These are phyloP conservation scores for Grapholita molesta DNA, from an alignment of 1,140 invertebrate species.

Conservation along the genomic window DNA sequence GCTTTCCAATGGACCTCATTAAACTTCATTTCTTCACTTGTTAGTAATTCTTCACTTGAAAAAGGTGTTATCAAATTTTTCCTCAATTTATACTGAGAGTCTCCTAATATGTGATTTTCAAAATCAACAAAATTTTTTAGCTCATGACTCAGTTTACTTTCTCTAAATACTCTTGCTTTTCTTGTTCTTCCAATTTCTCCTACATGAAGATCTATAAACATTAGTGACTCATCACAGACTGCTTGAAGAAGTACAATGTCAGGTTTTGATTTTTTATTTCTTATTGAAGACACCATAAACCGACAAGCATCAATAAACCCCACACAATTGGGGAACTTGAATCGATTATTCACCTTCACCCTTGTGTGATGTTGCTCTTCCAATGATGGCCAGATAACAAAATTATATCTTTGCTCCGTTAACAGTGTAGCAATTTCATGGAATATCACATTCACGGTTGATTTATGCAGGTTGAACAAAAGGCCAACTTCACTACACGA, in stretches of 20 bases:
- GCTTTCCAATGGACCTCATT: constrained; percentile 65
- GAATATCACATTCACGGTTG: constrained; percentile 59
- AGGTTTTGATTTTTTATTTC: constrained; percentile 40
- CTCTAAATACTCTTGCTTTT: constrained; percentile 60
- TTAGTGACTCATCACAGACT: constrained; percentile 66
- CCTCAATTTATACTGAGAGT: constrained; percentile 58
- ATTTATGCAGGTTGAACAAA: constrained; percentile 63
- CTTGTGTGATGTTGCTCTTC: constrained; percentile 70
- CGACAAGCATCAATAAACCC: constrained; percentile 66
- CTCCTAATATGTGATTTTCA: constrained; percentile 66
- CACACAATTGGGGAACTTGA: constrained; percentile 69
- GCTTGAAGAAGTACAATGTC: constrained; percentile 63
- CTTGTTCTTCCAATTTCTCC: constrained; percentile 51
- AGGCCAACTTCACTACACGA: constrained; percentile 59
- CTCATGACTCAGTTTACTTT: constrained; percentile 50
- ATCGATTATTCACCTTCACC: constrained; percentile 58
- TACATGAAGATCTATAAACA: constrained; percentile 61
- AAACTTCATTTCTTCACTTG: constrained; percentile 67
- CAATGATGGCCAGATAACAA: constrained; percentile 64
- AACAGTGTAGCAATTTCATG: constrained; percentile 55
- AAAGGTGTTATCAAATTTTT: constrained; percentile 66
- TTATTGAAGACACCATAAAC: constrained; percentile 55
- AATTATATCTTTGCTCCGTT: constrained; percentile 50
- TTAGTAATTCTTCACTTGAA: constrained; percentile 55
- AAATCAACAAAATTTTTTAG: constrained; percentile 61